Evolutionary conservation across 2,113 vertebrate species (phyloP).

Genomic region (Vidua macroura): DNA sequence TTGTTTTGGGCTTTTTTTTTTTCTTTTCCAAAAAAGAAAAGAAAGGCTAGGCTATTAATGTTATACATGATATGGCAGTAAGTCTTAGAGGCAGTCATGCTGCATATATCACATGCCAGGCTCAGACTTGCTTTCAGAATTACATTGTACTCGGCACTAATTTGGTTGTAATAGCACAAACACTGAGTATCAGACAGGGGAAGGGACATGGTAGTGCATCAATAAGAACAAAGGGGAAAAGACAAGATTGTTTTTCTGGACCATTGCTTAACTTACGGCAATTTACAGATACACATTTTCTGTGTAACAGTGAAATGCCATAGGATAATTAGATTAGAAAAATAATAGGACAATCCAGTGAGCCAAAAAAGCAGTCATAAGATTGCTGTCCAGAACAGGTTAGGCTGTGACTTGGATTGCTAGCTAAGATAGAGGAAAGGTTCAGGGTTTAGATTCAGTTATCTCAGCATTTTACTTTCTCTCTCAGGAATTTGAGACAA

Average conservation of each 20-base stretch:
- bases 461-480: background rate
- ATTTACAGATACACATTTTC: background rate
- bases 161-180: background rate
- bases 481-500: background rate
- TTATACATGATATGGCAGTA: background rate
- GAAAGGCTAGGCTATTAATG: background rate
- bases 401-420: background rate
- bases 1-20: background rate
- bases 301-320: background rate
- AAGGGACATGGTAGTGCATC: background rate
- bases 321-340: constrained; percentile 4
- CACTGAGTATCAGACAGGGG: background rate
- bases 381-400: background rate
- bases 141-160: background rate
- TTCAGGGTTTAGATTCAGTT: background rate
- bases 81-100: background rate
- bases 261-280: background rate
- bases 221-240: background rate
- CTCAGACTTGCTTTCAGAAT: background rate
- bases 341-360: background rate
- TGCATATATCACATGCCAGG: background rate
- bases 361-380: background rate
- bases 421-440: background rate
- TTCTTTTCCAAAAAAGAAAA: background rate
- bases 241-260: background rate